Conservation (phyloP, 1,140 invertebrate species). For the Drosophila burlai region DNA sequence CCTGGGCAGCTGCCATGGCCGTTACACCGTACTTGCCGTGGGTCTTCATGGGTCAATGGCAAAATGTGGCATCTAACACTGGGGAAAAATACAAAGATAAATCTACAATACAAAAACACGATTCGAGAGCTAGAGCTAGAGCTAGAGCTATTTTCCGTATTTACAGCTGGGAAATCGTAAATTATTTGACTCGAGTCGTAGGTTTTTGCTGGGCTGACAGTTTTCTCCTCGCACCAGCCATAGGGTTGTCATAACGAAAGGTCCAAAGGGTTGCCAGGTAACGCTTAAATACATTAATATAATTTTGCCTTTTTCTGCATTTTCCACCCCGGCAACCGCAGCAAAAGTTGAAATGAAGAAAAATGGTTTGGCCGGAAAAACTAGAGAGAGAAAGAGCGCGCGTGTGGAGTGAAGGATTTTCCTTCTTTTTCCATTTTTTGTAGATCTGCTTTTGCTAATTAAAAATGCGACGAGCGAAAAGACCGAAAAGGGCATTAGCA, state of each 20-base stretch:
- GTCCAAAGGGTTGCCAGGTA: slow-evolving; percentile 21
- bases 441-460: slow-evolving; percentile 12
- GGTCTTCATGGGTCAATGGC: slow-evolving; percentile 43
- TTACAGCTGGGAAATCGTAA: slow-evolving; percentile 5
- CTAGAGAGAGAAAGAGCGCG: too few relatives aligned
- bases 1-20: slow-evolving; percentile 48
- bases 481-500: slow-evolving; percentile 4
- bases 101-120: too few relatives aligned
- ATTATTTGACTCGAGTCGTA: background rate
- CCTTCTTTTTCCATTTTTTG: background rate
- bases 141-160: background rate
- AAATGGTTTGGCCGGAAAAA: slow-evolving; percentile 7
- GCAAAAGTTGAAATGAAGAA: slow-evolving; percentile 8
- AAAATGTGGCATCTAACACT: background rate
- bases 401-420: background rate
- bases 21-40: slow-evolving; percentile 69
- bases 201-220: background rate
- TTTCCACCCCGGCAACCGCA: slow-evolving; percentile 8
- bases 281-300: background rate
- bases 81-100: too few relatives aligned
- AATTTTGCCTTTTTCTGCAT: background rate
- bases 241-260: slow-evolving; percentile 17
- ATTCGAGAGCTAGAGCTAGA: background rate
- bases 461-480: slow-evolving; percentile 14
- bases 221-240: background rate